phyloP scores from a whole-genome alignment of 2,888 invertebrate genomes.

The Sarcophaga rosellei region DNA sequence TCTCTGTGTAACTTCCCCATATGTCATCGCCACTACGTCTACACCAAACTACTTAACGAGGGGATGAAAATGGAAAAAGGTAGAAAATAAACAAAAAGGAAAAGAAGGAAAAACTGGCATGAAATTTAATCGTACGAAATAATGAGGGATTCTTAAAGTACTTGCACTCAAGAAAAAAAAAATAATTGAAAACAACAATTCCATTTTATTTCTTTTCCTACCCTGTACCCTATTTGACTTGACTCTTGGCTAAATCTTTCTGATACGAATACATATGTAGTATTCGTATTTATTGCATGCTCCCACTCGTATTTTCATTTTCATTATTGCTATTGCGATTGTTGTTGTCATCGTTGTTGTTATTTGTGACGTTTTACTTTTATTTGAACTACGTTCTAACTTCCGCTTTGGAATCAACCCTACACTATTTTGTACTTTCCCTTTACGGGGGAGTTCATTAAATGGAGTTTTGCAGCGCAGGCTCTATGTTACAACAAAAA shows the following conservation, averaged over 20 bases:
- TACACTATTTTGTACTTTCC: background rate
- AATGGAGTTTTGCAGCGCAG: conserved; percentile 36
- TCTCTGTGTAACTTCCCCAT: background rate
- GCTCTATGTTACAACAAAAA: conserved; percentile 11
- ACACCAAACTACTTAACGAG: background rate
- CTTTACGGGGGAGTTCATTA: background rate
- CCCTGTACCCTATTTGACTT: background rate
- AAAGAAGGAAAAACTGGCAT: conserved; percentile 7
- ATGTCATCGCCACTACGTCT: background rate
- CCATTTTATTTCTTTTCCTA: background rate
- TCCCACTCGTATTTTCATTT: background rate
- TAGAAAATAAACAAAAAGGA: background rate
- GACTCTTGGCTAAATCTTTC: too few species aligned
- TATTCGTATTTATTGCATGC: conserved; percentile 40
- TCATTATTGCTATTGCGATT: background rate
- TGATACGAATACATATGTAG: background rate
- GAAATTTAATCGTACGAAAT: conserved; percentile 51
- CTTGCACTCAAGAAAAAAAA: background rate
- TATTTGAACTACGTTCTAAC: conserved; percentile 54
- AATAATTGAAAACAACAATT: background rate
- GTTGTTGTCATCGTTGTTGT: background rate
- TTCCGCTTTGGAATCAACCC: conserved; percentile 12
- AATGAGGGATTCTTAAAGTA: conserved; percentile 29
- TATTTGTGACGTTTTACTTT: conserved; percentile 49
- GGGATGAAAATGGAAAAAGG: conserved; percentile 32